Conservation (phyloP, 2,113 vertebrate species). For the Glaucidium brasilianum region DNA sequence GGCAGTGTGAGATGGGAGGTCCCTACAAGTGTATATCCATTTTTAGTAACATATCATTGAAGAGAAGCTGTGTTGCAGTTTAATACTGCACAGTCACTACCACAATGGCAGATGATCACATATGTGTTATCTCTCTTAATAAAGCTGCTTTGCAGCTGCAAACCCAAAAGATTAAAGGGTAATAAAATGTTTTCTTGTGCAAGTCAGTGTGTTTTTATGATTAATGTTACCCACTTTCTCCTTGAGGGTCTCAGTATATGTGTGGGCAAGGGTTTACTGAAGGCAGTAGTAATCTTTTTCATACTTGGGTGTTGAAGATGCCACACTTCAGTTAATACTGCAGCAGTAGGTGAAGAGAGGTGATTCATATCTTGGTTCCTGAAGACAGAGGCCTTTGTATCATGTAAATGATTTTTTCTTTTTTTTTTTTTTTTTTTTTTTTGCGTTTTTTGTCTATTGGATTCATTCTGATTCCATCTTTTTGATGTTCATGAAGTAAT, state of each 20-base stretch:
- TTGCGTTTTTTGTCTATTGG: background rate
- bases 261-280: conserved; percentile 54
- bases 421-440: too few species aligned
- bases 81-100: background rate
- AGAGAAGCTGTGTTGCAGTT: background rate
- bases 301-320: background rate
- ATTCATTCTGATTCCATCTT: background rate
- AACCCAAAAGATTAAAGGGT: conserved; percentile 63
- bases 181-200: conserved; percentile 63
- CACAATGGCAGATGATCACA: background rate
- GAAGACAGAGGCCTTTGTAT: background rate
- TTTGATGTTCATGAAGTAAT: background rate
- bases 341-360: background rate
- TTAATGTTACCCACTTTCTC: conserved; percentile 33
- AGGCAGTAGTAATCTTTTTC: conserved; percentile 42
- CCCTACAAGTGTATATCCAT: background rate
- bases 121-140: conserved; percentile 46
- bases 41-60: background rate
- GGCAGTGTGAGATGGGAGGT: background rate
- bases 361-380: background rate
- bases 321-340: conserved; percentile 14
- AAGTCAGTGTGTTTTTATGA: conserved; percentile 45
- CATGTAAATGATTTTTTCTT: background rate
- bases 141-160: conserved; percentile 56
- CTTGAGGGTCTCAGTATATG: conserved; percentile 26